Conservation (phyloP, 2,797 vertebrate genomes). For the Steatocranus sp. region DNA sequence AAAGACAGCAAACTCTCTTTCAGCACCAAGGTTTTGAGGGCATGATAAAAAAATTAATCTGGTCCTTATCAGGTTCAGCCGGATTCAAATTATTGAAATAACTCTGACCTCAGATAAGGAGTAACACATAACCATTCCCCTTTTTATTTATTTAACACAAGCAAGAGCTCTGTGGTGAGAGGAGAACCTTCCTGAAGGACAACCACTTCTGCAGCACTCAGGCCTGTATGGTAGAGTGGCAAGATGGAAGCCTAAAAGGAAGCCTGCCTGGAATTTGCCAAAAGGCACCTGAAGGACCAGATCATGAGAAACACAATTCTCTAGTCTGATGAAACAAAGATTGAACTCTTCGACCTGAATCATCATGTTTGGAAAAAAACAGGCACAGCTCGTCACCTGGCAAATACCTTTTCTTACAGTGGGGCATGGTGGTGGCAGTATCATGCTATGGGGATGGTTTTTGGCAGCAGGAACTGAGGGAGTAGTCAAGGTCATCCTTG, state of each 20-base stretch:
- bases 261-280: background rate
- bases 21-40: background rate
- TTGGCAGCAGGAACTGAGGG: background rate
- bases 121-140: background rate
- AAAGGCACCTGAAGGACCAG: background rate
- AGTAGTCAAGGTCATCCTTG: background rate
- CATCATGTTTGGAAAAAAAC: background rate
- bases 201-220: background rate
- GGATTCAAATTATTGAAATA: rapidly evolving
- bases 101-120: background rate
- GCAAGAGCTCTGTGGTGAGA: rapidly evolving
- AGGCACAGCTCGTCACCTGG: background rate
- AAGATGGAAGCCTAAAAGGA: background rate
- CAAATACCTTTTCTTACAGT: background rate
- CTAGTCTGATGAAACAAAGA: background rate
- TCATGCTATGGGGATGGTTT: background rate
- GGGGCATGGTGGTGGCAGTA: rapidly evolving
- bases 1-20: background rate
- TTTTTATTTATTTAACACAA: background rate
- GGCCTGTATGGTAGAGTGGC: background rate
- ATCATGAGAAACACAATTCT: background rate
- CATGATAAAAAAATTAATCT: background rate
- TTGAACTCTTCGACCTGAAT: background rate
- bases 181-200: background rate
- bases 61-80: background rate